Conservation (phyloP, 1,140 invertebrate species). For the Leptinotarsa texana region DNA sequence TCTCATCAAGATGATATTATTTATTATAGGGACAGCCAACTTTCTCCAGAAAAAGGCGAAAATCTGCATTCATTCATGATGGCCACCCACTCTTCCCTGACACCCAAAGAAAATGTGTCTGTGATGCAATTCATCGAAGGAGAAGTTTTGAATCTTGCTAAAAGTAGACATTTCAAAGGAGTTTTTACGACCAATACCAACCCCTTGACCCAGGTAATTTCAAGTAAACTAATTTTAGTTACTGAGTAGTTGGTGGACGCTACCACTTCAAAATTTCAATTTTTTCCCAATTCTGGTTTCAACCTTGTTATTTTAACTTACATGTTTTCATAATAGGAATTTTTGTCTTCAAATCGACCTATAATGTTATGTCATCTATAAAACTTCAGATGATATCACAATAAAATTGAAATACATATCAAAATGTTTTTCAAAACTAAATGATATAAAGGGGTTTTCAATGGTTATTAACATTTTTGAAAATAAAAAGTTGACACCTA, state of each 20-base stretch:
- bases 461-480: too few species aligned
- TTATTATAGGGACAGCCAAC: conserved; percentile 44
- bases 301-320: conserved; percentile 6
- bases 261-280: not conserved
- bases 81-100: conserved; percentile 69
- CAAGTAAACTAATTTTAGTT: not conserved
- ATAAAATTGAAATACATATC: too few species aligned
- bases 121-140: conserved; percentile 79
- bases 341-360: too few species aligned
- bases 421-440: too few species aligned
- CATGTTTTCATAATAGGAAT: too few species aligned
- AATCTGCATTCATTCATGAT: conserved; percentile 86
- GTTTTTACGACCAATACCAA: conserved; percentile 86
- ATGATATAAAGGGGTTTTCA: too few species aligned
- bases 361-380: too few species aligned
- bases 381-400: too few species aligned
- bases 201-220: conserved; percentile 75
- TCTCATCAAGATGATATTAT: not conserved
- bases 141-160: conserved; percentile 69
- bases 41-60: conserved; percentile 70
- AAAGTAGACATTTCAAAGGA: conserved; percentile 67
- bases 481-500: too few species aligned
- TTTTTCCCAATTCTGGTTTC: not conserved
- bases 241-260: not conserved
- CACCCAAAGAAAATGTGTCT: conserved; percentile 72